Evolutionary conservation across 2,113 vertebrate species (phyloP).

Genomic region (Climacteris rufus): DNA sequence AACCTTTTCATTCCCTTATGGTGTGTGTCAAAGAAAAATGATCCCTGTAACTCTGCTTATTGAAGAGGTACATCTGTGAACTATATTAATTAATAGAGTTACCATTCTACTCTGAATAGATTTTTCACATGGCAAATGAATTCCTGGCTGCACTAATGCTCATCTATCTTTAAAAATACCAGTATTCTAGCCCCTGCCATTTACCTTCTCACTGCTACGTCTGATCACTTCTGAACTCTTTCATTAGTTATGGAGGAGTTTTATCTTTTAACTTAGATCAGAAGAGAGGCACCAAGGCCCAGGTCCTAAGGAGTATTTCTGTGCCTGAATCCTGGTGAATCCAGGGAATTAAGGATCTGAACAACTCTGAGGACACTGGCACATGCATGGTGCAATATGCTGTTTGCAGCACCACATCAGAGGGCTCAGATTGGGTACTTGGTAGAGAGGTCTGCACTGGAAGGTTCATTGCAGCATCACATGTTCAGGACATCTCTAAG

Average conservation of each 20-base stretch:
- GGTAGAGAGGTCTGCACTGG: rapidly evolving
- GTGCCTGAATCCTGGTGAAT: neutral
- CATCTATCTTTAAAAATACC: neutral
- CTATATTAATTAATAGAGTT: constrained; percentile 2
- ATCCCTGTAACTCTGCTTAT: neutral
- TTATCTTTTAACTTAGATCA: neutral
- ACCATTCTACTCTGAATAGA: neutral
- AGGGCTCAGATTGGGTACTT: neutral
- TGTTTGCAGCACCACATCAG: neutral
- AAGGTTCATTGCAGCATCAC: neutral
- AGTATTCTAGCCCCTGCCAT: neutral
- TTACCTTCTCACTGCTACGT: neutral
- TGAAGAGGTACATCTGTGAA: neutral
- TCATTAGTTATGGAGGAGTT: neutral
- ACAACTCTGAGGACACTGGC: neutral
- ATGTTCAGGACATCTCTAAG: neutral
- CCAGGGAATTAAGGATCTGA: neutral
- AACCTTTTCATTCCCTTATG: constrained; percentile 30
- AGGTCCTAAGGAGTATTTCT: neutral
- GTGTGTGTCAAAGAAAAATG: constrained; percentile 1
- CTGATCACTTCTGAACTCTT: neutral
- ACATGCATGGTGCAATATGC: rapidly evolving
- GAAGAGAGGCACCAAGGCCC: neutral
- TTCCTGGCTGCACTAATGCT: neutral
- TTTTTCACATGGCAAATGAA: neutral